These are phyloP conservation scores for Enteromius mattozi DNA, from an alignment of 2,797 vertebrate genomes.

Conservation along the genomic window DNA sequence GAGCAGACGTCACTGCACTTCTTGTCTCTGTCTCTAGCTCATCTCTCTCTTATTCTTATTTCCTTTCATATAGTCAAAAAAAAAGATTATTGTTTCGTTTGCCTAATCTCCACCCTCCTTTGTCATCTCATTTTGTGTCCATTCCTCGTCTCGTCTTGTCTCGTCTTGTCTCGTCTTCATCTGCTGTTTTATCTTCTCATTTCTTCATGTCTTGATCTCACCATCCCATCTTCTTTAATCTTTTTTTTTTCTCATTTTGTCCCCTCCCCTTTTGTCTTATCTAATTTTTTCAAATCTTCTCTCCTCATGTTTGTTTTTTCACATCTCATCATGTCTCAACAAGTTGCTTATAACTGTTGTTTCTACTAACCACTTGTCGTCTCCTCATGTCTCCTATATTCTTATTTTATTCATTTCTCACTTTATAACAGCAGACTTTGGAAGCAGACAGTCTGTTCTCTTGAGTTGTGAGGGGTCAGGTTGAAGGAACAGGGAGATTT, in stretches of 20 bases:
- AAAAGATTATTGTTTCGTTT: not conserved
- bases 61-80: not conserved
- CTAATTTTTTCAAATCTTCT: not conserved
- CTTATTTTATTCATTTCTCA: not conserved
- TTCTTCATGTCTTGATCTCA: not conserved
- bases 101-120: not conserved
- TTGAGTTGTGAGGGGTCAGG: not conserved
- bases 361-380: not conserved
- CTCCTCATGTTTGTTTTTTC: not conserved
- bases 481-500: not conserved
- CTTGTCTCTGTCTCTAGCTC: not conserved
- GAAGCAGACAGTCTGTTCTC: not conserved
- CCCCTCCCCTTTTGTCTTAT: not conserved
- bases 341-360: not conserved
- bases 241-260: not conserved
- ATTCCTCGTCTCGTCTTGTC: not conserved
- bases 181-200: not conserved
- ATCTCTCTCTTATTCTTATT: not conserved
- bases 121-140: not conserved
- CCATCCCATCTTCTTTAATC: not conserved
- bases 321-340: not conserved
- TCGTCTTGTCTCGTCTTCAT: not conserved
- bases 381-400: not conserved
- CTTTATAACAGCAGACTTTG: conserved; percentile 9
- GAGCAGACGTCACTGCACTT: not conserved